Evolutionary conservation across 2,113 vertebrate genomes (phyloP), one percentile per base, ranked within the genome.

Genomic region (Tinamus guttatus): DNA sequence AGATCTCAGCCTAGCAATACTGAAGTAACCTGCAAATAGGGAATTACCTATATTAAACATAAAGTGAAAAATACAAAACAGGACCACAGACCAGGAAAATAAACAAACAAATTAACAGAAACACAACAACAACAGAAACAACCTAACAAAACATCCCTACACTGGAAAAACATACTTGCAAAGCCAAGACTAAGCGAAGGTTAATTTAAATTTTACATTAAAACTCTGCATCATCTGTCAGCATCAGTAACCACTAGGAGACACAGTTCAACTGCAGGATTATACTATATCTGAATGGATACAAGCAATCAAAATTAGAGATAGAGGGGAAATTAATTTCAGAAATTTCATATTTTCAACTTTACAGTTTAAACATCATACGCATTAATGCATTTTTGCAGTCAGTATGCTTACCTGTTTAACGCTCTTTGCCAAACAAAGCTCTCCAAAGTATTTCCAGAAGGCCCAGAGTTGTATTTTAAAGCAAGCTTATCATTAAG

Each of bases 401-500:
- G 32, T 65, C 22, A 67, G 9, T 13, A 34, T 27, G 80, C 96
- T 95, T 91, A 99, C 99, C 99, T 99, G 95, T 97, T 98, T 14
- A 99, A 93, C 56, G 98, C 97, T 7, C 95, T 94, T 56, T 98
- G 99, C 99, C 99, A 99, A 73, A 91, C 95, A 94, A 98, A 96
- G 47, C 95, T 97, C 76, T 97, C 98, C 75, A 99, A 98, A 40
- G 94, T 95, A 38, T 87, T 77, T 92, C 97, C 98, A 95, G 97
- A 98, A 68, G 95, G 96, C 76, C 97, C 96, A 51, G 95, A 71
- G 65, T 64, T 68, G 47, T 93, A 96, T 93, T 98, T 98, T 54
- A 98, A 95, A 70, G 98, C 98, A 91, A 99, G 95, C 59, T 93
- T 98, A 93, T 99, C 99, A 74, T 98, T 98, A 87, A 99, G 95